These are phyloP conservation scores for Pseudorectes ferrugineus DNA, from an alignment of 2,113 vertebrate genomes.

Conservation along the genomic window DNA sequence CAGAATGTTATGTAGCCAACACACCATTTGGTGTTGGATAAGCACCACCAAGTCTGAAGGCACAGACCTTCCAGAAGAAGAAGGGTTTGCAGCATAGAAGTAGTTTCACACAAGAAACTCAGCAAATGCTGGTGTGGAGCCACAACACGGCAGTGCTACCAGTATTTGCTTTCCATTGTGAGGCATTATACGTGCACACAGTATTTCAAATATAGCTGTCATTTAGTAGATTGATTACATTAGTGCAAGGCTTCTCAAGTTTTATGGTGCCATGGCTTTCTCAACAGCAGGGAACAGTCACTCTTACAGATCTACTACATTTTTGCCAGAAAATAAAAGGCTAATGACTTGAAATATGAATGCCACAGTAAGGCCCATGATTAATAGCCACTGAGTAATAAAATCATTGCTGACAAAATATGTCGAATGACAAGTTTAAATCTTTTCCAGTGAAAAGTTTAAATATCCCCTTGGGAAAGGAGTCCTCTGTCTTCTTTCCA, in stretches of 20 bases:
- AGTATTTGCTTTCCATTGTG: neutral
- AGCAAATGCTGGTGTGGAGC: neutral
- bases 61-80: neutral
- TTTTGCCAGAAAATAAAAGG: constrained; percentile 50
- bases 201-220: constrained; percentile 13
- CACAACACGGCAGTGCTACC: neutral
- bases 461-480: constrained; percentile 25
- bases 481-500: constrained; percentile 27
- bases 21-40: neutral
- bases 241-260: constrained; percentile 32
- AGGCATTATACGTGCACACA: neutral
- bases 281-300: constrained; percentile 13
- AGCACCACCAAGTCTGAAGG: neutral
- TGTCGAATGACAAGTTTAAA: constrained; percentile 42
- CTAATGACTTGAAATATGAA: constrained; percentile 51
- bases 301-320: constrained; percentile 30
- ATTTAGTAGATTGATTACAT: constrained; percentile 16
- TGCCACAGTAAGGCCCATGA: constrained; percentile 29
- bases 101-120: neutral
- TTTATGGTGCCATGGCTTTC: constrained; percentile 45
- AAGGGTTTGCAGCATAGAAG: neutral
- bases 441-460: constrained; percentile 58
- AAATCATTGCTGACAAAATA: constrained; percentile 55
- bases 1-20: neutral
- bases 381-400: constrained; percentile 51